Percentiles rank a stretch among this genome's conserved stretches.
These are phyloP conservation scores for Netelia fuscicornis DNA, from an alignment of 2,888 invertebrate species.

Conservation along the genomic window DNA sequence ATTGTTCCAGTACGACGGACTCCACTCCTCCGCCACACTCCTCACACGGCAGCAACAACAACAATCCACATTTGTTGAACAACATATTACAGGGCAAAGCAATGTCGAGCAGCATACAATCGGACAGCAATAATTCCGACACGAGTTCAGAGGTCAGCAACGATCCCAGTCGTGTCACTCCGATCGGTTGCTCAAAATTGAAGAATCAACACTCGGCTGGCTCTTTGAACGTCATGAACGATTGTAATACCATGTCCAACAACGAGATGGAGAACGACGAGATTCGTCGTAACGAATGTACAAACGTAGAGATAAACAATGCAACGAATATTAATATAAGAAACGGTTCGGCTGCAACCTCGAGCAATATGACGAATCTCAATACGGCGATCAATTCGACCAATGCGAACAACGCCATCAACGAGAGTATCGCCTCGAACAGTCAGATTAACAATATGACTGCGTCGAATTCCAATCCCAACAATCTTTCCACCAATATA, in stretches of 20 bases:
- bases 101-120: constrained; percentile 74
- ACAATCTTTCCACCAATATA: constrained; percentile 71
- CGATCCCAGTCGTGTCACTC: constrained; percentile 63
- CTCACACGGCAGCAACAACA: constrained; percentile 73
- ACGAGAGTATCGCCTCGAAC: constrained; percentile 83
- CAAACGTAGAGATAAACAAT: constrained; percentile 83
- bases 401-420: constrained; percentile 83
- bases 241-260: constrained; percentile 72
- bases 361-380: constrained; percentile 79
- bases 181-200: constrained; percentile 52
- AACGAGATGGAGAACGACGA: constrained; percentile 74
- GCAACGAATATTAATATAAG: constrained; percentile 84
- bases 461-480: constrained; percentile 72
- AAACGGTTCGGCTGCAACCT: constrained; percentile 78
- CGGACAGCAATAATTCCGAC: constrained; percentile 79
- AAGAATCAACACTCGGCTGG: constrained; percentile 59
- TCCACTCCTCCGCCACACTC: constrained; percentile 71
- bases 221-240: constrained; percentile 67
- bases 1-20: constrained; percentile 68
- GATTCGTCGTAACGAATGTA: constrained; percentile 79
- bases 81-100: constrained; percentile 72
- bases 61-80: constrained; percentile 71
- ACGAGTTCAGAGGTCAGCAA: constrained; percentile 76
- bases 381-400: constrained; percentile 81
- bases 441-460: constrained; percentile 76